Conservation (phyloP, 2,113 vertebrate species). For the Hylia prasina region DNA sequence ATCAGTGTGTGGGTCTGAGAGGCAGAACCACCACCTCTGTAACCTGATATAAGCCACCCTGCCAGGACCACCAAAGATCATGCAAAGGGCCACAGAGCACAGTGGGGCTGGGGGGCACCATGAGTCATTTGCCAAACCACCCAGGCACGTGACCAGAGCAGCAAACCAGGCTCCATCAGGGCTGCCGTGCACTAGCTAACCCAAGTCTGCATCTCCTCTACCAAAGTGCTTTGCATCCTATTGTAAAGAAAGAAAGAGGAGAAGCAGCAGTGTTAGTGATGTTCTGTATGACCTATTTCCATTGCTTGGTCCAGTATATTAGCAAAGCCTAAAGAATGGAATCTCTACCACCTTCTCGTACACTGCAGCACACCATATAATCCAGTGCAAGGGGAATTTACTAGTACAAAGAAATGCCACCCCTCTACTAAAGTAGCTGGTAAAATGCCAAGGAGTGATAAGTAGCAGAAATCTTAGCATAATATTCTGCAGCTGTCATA, state of each 20-base stretch:
- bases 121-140: not conserved
- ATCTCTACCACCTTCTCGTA: not conserved
- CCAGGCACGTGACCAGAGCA: accelerated
- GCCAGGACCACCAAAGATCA: not conserved
- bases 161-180: not conserved
- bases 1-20: not conserved
- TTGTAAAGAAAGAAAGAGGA: not conserved
- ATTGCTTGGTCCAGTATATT: not conserved
- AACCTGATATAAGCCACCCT: not conserved
- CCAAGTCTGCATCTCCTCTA: not conserved
- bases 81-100: not conserved
- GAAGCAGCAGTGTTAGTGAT: not conserved
- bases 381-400: not conserved
- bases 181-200: not conserved
- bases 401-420: not conserved
- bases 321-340: not conserved
- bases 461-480: not conserved
- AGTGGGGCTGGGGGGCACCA: not conserved
- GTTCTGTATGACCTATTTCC: not conserved
- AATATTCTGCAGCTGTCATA: not conserved
- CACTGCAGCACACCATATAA: not conserved
- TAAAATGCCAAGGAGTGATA: not conserved
- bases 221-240: not conserved
- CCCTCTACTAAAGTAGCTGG: not conserved
- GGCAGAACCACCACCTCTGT: not conserved